These are phyloP conservation scores for Orthosia gothica DNA, from an alignment of 2,888 invertebrate genomes.

Conservation along the genomic window DNA sequence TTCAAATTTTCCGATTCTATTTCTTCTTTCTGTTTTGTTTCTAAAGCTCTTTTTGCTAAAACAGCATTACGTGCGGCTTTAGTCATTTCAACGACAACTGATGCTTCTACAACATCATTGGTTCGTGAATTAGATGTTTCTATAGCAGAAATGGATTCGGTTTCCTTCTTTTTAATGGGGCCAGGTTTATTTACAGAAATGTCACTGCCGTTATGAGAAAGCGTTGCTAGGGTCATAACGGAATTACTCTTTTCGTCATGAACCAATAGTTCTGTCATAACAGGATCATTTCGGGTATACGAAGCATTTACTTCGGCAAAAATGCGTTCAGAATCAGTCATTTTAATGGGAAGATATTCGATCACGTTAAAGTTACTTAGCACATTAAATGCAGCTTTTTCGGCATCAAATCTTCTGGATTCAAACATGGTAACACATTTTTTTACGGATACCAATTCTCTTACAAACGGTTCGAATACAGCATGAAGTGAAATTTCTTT, in stretches of 20 bases:
- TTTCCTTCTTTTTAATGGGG: neutral
- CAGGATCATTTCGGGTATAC: neutral
- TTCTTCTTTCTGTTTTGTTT: neutral
- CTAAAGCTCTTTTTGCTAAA: neutral
- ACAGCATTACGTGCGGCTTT: neutral
- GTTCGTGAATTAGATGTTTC: neutral
- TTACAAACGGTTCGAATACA: neutral
- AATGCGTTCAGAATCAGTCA: neutral
- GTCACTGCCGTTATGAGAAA: neutral
- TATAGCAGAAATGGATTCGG: neutral
- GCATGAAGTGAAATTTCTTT: neutral
- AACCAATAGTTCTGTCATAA: neutral
- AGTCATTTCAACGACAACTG: neutral
- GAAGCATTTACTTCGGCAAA: neutral
- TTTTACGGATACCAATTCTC: neutral
- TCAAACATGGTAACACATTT: constrained; percentile 10
- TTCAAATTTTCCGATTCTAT: neutral
- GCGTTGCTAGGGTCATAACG: neutral
- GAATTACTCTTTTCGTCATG: neutral
- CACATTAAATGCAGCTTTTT: neutral
- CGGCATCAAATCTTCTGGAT: neutral
- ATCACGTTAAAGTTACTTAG: neutral
- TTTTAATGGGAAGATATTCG: neutral
- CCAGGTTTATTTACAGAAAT: neutral
- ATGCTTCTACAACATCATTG: neutral